Evolutionary conservation across 64 coral and sea anemone genomes (phyloP).

Genomic region (Astreopora myriophthalma): DNA sequence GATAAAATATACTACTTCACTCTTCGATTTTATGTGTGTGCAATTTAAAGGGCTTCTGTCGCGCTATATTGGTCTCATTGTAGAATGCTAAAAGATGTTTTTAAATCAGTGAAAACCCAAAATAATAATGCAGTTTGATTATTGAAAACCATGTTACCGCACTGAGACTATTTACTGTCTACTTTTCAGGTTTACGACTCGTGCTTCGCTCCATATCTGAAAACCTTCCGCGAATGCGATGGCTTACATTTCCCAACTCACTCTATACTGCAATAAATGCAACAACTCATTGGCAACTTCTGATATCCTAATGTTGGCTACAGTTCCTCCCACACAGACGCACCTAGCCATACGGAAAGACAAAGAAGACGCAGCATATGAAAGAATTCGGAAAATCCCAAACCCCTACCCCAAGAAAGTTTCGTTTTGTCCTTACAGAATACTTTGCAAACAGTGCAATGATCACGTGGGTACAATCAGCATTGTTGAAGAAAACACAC

Average conservation of each 20-base stretch:
- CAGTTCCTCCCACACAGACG: conserved; percentile 64
- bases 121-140: too few relatives aligned
- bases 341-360: conserved; percentile 68
- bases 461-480: conserved; percentile 56
- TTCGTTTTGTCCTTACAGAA: conserved; percentile 59
- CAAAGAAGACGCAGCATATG: conserved; percentile 18
- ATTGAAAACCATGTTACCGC: too few relatives aligned
- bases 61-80: too few relatives aligned
- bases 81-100: too few relatives aligned
- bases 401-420: conserved; percentile 50
- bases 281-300: conserved; percentile 26
- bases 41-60: too few relatives aligned
- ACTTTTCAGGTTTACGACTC: neutral
- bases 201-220: neutral
- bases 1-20: too few relatives aligned
- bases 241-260: neutral
- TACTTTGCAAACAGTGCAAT: conserved; percentile 73
- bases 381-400: conserved; percentile 65
- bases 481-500: conserved; percentile 57
- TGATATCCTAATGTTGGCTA: conserved; percentile 70
- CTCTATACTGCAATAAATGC: conserved; percentile 49
- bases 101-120: too few relatives aligned
- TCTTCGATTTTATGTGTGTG: too few relatives aligned
- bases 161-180: neutral
- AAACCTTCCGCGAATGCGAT: neutral